These are phyloP conservation scores for Drosophila subsilvestris DNA, from an alignment of 2,888 invertebrate genomes.

Conservation along the genomic window DNA sequence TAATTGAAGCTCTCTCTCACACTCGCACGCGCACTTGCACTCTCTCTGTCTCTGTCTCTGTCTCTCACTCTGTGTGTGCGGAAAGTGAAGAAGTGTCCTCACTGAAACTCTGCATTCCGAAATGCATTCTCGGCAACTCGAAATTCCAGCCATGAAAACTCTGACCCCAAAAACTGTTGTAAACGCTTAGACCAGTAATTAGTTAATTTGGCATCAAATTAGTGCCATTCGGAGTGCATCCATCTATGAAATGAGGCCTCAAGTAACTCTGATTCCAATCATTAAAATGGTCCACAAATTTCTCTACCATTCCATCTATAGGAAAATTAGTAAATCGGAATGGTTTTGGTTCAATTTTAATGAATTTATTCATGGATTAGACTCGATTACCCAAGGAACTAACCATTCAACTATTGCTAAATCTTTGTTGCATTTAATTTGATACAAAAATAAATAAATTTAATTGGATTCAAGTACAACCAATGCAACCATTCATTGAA, in stretches of 20 bases:
- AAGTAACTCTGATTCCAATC: conserved; percentile 18
- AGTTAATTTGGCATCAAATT: conserved; percentile 1
- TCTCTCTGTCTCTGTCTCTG: background rate
- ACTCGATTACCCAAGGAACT: background rate
- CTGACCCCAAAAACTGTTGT: background rate
- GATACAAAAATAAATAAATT: too few relatives aligned
- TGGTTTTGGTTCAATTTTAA: background rate
- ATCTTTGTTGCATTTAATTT: too few relatives aligned
- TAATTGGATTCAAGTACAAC: too few relatives aligned
- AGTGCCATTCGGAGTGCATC: background rate
- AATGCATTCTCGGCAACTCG: background rate
- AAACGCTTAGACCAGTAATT: background rate
- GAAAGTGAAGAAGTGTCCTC: conserved; percentile 24
- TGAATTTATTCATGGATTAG: background rate
- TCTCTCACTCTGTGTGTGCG: background rate
- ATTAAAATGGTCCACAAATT: background rate
- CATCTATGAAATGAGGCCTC: background rate
- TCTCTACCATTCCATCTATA: background rate
- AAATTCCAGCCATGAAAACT: background rate
- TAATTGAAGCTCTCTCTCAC: conserved; percentile 26
- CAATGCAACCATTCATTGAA: background rate
- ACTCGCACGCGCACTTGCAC: too few relatives aligned
- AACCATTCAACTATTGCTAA: too few relatives aligned
- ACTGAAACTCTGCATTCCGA: background rate
- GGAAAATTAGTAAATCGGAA: background rate